phyloP scores from a whole-genome alignment of 2,888 invertebrate species.

The Pantelozetes paolii region DNA sequence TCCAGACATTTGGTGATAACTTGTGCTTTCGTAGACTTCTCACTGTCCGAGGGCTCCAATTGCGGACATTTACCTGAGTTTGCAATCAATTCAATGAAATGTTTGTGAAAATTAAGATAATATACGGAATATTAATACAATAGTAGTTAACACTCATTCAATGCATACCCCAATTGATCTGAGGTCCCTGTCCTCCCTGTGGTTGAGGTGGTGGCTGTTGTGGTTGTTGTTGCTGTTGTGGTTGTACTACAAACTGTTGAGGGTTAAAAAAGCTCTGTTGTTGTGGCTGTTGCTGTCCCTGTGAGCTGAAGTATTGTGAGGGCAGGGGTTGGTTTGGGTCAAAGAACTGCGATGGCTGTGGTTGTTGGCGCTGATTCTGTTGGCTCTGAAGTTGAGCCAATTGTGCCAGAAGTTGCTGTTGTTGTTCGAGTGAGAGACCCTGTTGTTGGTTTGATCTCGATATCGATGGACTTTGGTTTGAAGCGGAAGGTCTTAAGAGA shows the following conservation, averaged over 20 bases:
- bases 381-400: slow-evolving; percentile 29
- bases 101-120: too few relatives aligned
- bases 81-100: not conserved
- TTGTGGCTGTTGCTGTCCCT: not conserved
- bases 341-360: not conserved
- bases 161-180: slow-evolving; percentile 43
- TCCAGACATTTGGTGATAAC: slow-evolving; percentile 45
- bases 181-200: slow-evolving; percentile 34
- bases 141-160: too few relatives aligned
- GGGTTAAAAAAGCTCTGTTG: slow-evolving; percentile 24
- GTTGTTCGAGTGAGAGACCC: slow-evolving; percentile 36
- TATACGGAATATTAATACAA: too few relatives aligned
- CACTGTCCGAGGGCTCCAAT: slow-evolving; percentile 42
- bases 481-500: slow-evolving; percentile 4
- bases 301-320: not conserved
- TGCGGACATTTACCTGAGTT: slow-evolving; percentile 41
- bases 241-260: not conserved
- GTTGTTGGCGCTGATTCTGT: slow-evolving; percentile 29
- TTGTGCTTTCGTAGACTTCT: slow-evolving; percentile 42
- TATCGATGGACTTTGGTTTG: not conserved
- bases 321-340: not conserved
- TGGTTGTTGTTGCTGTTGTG: slow-evolving; percentile 16
- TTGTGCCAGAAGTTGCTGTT: slow-evolving; percentile 38
- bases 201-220: slow-evolving; percentile 15
- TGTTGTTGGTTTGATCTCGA: slow-evolving; percentile 8